Base-by-base conservation (phyloP, 2,113 vertebrate genomes). In the Erinaceus europaeus region DNA sequence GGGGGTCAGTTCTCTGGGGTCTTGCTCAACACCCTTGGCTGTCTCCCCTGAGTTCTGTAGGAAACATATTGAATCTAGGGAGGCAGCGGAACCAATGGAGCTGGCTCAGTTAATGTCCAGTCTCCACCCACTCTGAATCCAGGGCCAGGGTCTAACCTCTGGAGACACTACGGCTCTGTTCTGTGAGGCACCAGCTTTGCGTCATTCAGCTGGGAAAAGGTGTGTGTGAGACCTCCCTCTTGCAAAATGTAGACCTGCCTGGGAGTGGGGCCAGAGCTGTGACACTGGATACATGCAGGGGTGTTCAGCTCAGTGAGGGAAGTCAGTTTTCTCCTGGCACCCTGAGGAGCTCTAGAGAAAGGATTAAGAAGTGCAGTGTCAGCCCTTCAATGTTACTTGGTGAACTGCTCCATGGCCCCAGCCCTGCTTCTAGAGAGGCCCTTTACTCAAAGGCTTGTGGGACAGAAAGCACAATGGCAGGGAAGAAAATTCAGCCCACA, bases 1-100 rank as follows among this genome's bases (percentile, higher is more conserved):
- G 36, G 32, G 57, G 46, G 48, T 94, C 93, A 61, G 83, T 48
- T 88, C 79, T 34, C 64, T 73, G 1, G 50, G 9, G 93, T 88
- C 74, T 65, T 27, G 21, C 84, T 90, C 2, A 89, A 69, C 81
- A 87, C 62, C 80, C 46, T 76, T 86, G 93, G 80, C 50, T 0
- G 6, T 77, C 53, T 0, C 6, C 38, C 20, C 9, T 46, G 75
- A 14, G 6, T 52, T 38, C 3, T 32, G 65, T 44, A 86, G 92
- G 87, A 76, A 55, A 4, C 18, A 48, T 50, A 57, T 12, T 27
- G 57, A 36, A 42, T 57, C 57, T 92, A 52, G 81, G 89, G 59
- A 78, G 87, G 32, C 44, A 68, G 67, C 12, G 5, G 78, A 29
- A 57, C 8, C 38, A 68, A 42, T 61, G 91, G 32, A 89, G 50